Conservation (phyloP, 2,797 vertebrate genomes). For the Poeciliopsis gracilis region DNA sequence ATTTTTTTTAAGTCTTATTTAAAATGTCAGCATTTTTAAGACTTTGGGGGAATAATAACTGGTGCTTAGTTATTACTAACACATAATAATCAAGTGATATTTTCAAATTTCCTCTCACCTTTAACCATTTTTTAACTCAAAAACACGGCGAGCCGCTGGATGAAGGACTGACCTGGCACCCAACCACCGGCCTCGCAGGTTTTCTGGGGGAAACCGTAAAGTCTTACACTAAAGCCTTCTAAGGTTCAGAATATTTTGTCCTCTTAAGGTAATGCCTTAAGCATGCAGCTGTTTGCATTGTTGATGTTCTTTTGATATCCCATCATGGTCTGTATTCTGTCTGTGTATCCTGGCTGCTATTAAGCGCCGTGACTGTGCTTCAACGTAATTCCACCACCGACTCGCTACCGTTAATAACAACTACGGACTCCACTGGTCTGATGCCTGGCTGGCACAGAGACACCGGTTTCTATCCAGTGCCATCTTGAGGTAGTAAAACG, state of each 20-base stretch:
- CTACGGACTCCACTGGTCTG: slow-evolving; percentile 64
- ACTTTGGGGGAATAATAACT: too few relatives aligned
- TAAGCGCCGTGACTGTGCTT: slow-evolving; percentile 31
- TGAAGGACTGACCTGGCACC: too few relatives aligned
- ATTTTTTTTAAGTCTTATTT: too few relatives aligned
- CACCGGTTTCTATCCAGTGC: slow-evolving; percentile 60
- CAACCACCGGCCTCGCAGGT: too few relatives aligned
- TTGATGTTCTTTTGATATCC: slow-evolving; percentile 23
- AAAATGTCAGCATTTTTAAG: too few relatives aligned
- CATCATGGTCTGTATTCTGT: slow-evolving; percentile 11
- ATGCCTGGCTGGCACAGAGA: slow-evolving; percentile 53
- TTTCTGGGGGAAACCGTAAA: too few relatives aligned
- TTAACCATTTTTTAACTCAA: too few relatives aligned
- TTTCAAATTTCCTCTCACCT: too few relatives aligned
- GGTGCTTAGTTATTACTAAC: not conserved
- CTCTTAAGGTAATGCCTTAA: not conserved
- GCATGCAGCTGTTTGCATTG: not conserved
- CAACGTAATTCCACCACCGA: slow-evolving; percentile 42
- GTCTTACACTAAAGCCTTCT: not conserved
- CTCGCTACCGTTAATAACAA: slow-evolving; percentile 68
- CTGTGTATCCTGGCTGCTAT: slow-evolving; percentile 46
- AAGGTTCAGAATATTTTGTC: not conserved
- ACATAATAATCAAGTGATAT: too few relatives aligned
- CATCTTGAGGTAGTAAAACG: slow-evolving; percentile 23
- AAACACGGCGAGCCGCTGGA: too few relatives aligned